phyloP scores from a whole-genome alignment of 2,888 invertebrate genomes.

The Clostera curtula region DNA sequence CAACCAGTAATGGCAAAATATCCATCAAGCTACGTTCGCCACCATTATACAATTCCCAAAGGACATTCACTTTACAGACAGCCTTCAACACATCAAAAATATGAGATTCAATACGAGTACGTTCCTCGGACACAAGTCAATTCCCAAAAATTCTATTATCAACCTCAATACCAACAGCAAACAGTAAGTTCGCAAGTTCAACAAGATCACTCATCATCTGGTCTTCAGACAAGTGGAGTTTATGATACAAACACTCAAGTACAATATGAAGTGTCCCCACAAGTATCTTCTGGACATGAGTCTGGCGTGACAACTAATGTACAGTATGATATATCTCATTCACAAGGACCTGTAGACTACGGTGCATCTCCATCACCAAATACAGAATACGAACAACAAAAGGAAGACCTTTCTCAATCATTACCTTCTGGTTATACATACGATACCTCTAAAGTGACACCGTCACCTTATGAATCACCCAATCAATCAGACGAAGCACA shows the following conservation, averaged over 20 bases:
- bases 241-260: constrained; percentile 24
- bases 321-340: constrained; percentile 16
- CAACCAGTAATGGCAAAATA: constrained; percentile 68
- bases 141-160: constrained; percentile 39
- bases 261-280: constrained; percentile 35
- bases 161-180: constrained; percentile 42
- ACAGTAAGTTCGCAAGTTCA: constrained; percentile 26
- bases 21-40: constrained; percentile 45
- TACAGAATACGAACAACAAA: constrained; percentile 23
- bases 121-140: constrained; percentile 35
- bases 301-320: constrained; percentile 24
- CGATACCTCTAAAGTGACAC: constrained; percentile 9
- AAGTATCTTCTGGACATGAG: constrained; percentile 26
- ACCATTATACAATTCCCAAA: constrained; percentile 39
- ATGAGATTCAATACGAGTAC: constrained; percentile 53
- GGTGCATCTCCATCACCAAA: constrained; percentile 15
- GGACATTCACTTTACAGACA: constrained; percentile 45
- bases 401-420: constrained; percentile 18
- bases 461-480: constrained; percentile 16
- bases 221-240: constrained; percentile 8
- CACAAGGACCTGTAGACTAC: constrained; percentile 15
- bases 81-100: constrained; percentile 42
- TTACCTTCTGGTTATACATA: constrained; percentile 16
- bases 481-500: constrained; percentile 19
- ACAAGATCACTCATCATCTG: constrained; percentile 10